A percentile compares a stretch with the other conserved stretches of the same genome.
phyloP scores from a whole-genome alignment of 2,113 vertebrate genomes.

The Uropsilus gracilis region DNA sequence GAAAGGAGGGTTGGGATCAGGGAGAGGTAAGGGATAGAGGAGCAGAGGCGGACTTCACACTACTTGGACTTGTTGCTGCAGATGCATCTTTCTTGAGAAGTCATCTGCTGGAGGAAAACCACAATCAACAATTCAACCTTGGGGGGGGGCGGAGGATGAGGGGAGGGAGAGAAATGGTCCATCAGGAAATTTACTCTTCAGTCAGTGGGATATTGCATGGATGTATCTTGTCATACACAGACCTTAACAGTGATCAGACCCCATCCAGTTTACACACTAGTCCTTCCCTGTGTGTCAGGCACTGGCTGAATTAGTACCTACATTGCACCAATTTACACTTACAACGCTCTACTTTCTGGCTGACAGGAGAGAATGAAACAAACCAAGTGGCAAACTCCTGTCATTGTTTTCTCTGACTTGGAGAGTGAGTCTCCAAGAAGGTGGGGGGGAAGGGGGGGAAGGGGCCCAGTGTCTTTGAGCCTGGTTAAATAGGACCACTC shows the following conservation, averaged over 20 bases:
- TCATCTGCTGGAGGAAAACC: neutral
- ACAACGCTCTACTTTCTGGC: neutral
- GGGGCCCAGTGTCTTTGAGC: neutral
- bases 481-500: neutral
- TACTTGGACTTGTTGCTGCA: neutral
- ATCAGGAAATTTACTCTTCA: neutral
- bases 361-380: neutral
- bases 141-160: no score
- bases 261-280: neutral
- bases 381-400: neutral
- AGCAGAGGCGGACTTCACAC: no score
- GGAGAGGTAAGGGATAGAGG: no score
- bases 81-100: neutral
- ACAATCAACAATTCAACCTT: neutral
- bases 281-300: neutral
- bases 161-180: neutral
- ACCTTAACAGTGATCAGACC: neutral
- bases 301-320: neutral
- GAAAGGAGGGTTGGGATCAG: neutral
- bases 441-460: neutral
- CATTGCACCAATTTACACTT: neutral
- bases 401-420: neutral
- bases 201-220: accelerated
- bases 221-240: neutral
- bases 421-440: neutral